Percentiles rank a stretch among this genome's conserved stretches.
Evolutionary conservation across 1,140 invertebrate genomes (phyloP).

Genomic region (Gerris buenoi): DNA sequence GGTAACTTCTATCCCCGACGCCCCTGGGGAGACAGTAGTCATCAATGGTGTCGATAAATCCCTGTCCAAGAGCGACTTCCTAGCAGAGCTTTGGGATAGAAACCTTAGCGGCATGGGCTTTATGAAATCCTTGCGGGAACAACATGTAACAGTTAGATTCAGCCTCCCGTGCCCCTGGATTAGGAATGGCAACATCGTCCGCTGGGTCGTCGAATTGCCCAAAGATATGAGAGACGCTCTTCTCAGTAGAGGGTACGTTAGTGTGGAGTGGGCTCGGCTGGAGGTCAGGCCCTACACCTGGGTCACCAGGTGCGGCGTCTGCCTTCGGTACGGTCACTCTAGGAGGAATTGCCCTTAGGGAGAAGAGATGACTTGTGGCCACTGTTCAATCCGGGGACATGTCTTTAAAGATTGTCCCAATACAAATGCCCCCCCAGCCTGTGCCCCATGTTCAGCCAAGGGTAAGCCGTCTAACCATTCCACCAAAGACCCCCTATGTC

Average conservation of each 20-base stretch:
- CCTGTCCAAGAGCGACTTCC: too few species aligned
- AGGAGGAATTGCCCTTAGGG: background rate
- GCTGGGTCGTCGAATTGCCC: background rate
- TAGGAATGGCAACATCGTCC: background rate
- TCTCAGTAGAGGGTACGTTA: background rate
- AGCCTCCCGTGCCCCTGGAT: background rate
- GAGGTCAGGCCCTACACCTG: background rate
- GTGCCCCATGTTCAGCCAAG: background rate
- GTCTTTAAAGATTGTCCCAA: background rate
- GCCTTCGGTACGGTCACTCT: background rate
- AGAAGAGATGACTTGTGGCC: background rate
- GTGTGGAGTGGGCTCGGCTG: background rate
- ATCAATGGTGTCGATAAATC: too few species aligned
- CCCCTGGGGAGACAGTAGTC: too few species aligned
- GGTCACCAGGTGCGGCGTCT: background rate
- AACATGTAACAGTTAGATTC: too few species aligned
- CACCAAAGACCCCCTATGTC: background rate
- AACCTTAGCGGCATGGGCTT: too few species aligned
- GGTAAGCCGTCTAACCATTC: background rate
- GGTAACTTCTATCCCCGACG: too few species aligned
- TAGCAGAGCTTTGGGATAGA: too few species aligned
- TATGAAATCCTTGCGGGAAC: too few species aligned
- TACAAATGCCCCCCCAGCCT: background rate
- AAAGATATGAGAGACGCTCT: background rate
- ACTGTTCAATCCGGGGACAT: background rate